Base-by-base conservation (phyloP, 2,888 invertebrate species). In the Antheraea assamensis region DNA sequence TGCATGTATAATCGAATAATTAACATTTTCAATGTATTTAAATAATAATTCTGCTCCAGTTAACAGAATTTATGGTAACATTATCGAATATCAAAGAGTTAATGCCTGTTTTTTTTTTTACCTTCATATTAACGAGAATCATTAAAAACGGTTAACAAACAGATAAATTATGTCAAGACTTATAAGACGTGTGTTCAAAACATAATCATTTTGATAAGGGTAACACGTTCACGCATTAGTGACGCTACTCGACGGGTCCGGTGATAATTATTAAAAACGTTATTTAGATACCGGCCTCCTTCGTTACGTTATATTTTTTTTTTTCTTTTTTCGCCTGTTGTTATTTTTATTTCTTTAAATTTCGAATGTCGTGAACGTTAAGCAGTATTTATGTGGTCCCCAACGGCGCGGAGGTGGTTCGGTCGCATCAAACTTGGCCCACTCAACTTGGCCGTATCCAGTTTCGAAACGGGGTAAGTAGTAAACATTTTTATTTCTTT, bases 311-410 rank as follows among this genome's bases (percentile, higher is more conserved):
- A 73, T 73, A n/a, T n/a, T 73, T 70, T 83, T 82, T 81, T 83
- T 85, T 85, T 84, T 80, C 76, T 79, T 78, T n/a, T n/a, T n/a
- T n/a, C n/a, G n/a, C n/a, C n/a, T 82, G 82, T 52, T 84, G 80
- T 85, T 85, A 83, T 80, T 77, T 80, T 78, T 82, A 83, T 83
- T 85, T 58, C 87, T 88, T 87, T 87, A 87, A 91, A 90, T 92
- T 92, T 88, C 84, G 89, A 88, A 87, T 89, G 89, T 90, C 91
- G 87, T 84, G 88, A 87, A 83, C 88, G 88, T 86, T 94, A 93
- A 94, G 93, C 89, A 94, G 92, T 94, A 94, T 94, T 94, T 94
- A 94, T 94, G 94, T 88, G 93, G 87, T 92, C 87, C 90, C 93
- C 92, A 91, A 85, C 92, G 78, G 92, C 81, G 92, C 87, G 87